Conservation (phyloP, 2,797 vertebrate species). For the Rhinatrema bivittatum region DNA sequence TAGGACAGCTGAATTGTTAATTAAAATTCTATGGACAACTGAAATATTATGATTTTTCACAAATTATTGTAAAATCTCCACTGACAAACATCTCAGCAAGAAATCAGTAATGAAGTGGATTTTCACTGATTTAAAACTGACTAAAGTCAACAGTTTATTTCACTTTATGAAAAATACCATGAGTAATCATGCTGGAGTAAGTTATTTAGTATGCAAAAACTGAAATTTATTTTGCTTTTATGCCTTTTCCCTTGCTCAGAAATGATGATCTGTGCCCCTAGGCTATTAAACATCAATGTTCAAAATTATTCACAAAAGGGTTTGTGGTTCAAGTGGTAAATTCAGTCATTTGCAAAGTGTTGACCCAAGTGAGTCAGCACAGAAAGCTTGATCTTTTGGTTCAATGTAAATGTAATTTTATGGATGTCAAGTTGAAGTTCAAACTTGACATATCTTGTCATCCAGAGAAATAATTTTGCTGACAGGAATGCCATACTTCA, state of each 20-base stretch:
- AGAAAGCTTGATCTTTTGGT: constrained; percentile 63
- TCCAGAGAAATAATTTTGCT: constrained; percentile 64
- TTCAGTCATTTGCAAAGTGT: constrained; percentile 64
- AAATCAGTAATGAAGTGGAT: no score
- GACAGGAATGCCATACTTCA: constrained; percentile 61
- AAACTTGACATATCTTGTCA: constrained; percentile 64
- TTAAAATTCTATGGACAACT: no score
- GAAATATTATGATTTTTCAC: no score
- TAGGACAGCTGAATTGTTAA: no score
- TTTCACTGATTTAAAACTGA: constrained; percentile 21
- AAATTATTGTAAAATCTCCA: no score
- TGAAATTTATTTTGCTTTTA: constrained; percentile 47
- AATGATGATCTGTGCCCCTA: constrained; percentile 59
- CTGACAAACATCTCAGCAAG: no score
- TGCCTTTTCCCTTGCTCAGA: constrained; percentile 44
- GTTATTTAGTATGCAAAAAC: constrained; percentile 50
- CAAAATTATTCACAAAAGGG: constrained; percentile 63
- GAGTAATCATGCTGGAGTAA: constrained; percentile 25
- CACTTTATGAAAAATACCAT: constrained; percentile 22
- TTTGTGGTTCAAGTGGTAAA: constrained; percentile 67
- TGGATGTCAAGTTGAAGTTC: constrained; percentile 66
- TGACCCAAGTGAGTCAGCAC: constrained; percentile 62
- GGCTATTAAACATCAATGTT: constrained; percentile 62
- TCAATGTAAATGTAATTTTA: constrained; percentile 71
- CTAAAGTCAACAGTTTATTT: constrained; percentile 18